Conservation (phyloP, 2,113 vertebrate genomes). For the Tychaedon coryphoeus region DNA sequence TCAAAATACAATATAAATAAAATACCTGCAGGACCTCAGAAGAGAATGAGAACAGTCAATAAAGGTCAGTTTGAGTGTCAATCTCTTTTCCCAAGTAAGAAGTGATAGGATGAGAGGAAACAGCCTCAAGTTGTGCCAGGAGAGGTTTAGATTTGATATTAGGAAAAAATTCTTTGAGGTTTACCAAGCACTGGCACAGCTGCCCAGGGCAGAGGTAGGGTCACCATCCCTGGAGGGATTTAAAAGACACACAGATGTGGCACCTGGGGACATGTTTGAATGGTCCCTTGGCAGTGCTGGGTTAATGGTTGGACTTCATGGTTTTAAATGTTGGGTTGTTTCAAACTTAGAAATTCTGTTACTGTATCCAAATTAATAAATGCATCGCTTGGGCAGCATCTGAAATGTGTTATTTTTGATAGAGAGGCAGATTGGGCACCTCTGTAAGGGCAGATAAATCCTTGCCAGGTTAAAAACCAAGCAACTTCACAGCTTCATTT, state of each 20-base stretch:
- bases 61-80: accelerated
- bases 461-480: not conserved
- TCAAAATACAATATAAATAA: not conserved
- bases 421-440: not conserved
- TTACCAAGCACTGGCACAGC: not conserved
- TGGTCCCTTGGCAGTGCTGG: not conserved
- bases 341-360: not conserved
- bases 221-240: not conserved
- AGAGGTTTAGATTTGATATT: not conserved
- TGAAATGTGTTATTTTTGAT: not conserved
- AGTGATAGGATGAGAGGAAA: not conserved
- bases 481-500: not conserved
- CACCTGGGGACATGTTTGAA: not conserved
- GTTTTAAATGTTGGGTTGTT: not conserved
- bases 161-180: not conserved
- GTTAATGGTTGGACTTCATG: not conserved
- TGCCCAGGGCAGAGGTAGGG: not conserved
- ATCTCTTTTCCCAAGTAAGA: not conserved
- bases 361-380: not conserved
- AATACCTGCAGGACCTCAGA: not conserved
- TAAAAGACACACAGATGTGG: not conserved
- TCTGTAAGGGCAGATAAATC: not conserved
- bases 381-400: not conserved
- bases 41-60: not conserved
- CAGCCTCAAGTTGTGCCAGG: not conserved